phyloP scores from a whole-genome alignment of 2,113 vertebrate species.

The Sceloporus undulatus region DNA sequence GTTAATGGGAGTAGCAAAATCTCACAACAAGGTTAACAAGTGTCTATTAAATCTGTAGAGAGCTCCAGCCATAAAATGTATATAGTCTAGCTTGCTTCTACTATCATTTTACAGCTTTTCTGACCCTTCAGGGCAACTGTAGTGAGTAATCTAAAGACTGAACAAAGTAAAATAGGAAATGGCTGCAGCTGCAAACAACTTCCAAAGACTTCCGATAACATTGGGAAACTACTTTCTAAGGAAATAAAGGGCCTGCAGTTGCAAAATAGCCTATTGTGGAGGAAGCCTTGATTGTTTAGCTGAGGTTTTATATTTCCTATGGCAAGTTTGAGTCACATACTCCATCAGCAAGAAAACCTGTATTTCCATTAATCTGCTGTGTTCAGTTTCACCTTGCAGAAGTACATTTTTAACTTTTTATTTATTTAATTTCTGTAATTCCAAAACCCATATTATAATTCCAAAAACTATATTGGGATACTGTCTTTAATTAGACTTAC shows the following conservation, averaged over 20 bases:
- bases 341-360: constrained; percentile 25
- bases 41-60: constrained; percentile 51
- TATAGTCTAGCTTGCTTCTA: constrained; percentile 36
- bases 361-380: constrained; percentile 16
- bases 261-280: constrained; percentile 47
- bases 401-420: background rate
- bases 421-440: background rate
- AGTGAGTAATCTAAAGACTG: constrained; percentile 69
- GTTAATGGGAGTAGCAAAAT: constrained; percentile 29
- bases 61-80: constrained; percentile 42
- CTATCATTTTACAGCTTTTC: constrained; percentile 61
- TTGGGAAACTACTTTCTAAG: constrained; percentile 64
- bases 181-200: constrained; percentile 84
- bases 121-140: constrained; percentile 58
- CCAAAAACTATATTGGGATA: too few relatives aligned
- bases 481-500: too few relatives aligned
- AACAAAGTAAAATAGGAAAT: constrained; percentile 84
- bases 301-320: constrained; percentile 47
- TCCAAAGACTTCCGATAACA: constrained; percentile 83
- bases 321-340: background rate
- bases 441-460: too few relatives aligned
- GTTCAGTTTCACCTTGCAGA: background rate
- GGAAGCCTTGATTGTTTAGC: constrained; percentile 63
- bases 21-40: constrained; percentile 42
- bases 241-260: constrained; percentile 65